Evolutionary conservation across 2,888 invertebrate genomes (phyloP).

Genomic region (Epinotia brunnichana): DNA sequence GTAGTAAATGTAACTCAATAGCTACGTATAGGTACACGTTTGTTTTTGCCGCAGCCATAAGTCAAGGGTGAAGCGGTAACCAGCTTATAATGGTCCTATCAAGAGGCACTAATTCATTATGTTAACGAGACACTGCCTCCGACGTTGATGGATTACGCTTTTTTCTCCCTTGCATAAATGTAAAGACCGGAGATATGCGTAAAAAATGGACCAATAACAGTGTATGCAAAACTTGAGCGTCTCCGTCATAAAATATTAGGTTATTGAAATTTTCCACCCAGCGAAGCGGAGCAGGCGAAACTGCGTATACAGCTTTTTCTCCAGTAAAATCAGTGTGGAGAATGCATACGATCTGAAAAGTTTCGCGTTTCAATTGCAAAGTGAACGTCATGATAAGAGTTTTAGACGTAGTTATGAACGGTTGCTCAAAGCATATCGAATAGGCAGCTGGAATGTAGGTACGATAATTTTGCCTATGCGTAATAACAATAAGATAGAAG

Average conservation of each 20-base stretch:
- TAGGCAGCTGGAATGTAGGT: background rate
- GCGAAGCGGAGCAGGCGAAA: constrained; percentile 56
- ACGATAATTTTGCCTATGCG: background rate
- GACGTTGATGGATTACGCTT: constrained; percentile 78
- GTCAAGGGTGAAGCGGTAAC: constrained; percentile 45
- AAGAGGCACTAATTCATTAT: constrained; percentile 76
- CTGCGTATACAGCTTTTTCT: constrained; percentile 42
- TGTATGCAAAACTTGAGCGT: constrained; percentile 61
- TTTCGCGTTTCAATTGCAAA: constrained; percentile 41
- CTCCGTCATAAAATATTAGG: constrained; percentile 62
- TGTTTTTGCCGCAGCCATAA: constrained; percentile 36
- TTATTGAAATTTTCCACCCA: constrained; percentile 71
- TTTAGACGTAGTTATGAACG: constrained; percentile 26
- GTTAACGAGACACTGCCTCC: constrained; percentile 76
- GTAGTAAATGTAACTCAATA: background rate
- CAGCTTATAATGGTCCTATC: constrained; percentile 49
- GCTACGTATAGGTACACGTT: constrained; percentile 6
- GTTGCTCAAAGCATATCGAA: constrained; percentile 10
- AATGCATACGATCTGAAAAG: constrained; percentile 39
- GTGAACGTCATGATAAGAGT: constrained; percentile 35
- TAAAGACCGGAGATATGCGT: constrained; percentile 55
- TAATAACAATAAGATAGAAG: no score
- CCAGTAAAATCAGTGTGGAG: constrained; percentile 34
- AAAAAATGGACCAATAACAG: constrained; percentile 64
- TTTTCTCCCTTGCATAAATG: constrained; percentile 57